phyloP scores from a whole-genome alignment of 2,113 vertebrate species.

The Dromaius novaehollandiae region DNA sequence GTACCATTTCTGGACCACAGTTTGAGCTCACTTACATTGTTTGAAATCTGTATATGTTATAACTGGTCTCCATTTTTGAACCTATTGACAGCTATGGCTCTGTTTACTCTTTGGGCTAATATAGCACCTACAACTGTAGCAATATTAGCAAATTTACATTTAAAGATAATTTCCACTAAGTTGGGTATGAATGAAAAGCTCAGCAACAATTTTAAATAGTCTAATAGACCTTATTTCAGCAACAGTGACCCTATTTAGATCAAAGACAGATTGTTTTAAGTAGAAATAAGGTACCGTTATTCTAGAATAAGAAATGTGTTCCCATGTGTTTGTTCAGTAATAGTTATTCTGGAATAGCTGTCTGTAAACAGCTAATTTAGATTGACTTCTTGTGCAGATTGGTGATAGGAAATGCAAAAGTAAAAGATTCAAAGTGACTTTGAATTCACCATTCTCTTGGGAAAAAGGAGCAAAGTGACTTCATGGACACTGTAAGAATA shows the following conservation, averaged over 20 bases:
- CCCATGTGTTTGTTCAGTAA: conserved; percentile 6
- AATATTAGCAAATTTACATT: neutral
- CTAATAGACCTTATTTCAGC: neutral
- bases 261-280: conserved; percentile 6
- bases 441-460: conserved; percentile 26
- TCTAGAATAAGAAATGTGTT: conserved; percentile 3
- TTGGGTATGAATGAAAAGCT: neutral
- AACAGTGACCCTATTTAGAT: neutral
- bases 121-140: neutral
- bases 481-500: neutral
- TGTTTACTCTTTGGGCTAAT: neutral
- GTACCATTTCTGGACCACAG: neutral
- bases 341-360: neutral
- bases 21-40: neutral
- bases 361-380: conserved; percentile 49
- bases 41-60: neutral
- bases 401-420: conserved; percentile 43
- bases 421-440: conserved; percentile 26
- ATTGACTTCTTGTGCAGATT: conserved; percentile 11
- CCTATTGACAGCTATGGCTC: neutral
- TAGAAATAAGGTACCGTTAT: neutral
- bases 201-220: neutral
- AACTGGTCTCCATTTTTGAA: neutral
- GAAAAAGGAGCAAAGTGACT: conserved; percentile 35
- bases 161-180: conserved; percentile 15